Evolutionary conservation across 2,888 invertebrate species (phyloP), one percentile per base, ranked within the genome.

Genomic region (Pemphredon lugubris): DNA sequence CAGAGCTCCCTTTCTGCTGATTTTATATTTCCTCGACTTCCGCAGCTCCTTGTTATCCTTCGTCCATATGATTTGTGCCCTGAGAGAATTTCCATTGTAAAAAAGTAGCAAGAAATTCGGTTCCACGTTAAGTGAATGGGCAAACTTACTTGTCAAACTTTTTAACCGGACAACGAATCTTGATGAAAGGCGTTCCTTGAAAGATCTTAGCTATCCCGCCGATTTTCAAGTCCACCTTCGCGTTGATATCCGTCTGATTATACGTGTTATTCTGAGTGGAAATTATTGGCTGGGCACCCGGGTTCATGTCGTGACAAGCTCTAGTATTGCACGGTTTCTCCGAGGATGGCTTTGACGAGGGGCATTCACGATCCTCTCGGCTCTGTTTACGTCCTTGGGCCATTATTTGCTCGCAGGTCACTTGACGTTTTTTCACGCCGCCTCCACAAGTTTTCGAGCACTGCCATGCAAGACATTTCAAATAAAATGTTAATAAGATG

Each of bases 371-470:
- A 18, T 94, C 92, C 0, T 95, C 94, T 13, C 96, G 92, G 81
- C 95, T 95, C 60, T 96, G 95, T 80, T 95, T 94, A 87, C 96
- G 96, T n/a, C 97, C 97, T 86, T 97, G 96, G 0, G 97, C 96
- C 94, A 97, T 96, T 73, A 96, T 94, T 90, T 98, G 97, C 87
- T 97, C 96, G 90, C 99, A 99, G 48, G 91, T 89, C 39, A 95
- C 94, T 74, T 93, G 93, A 78, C 98, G 93, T 55, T 94, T 95
- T 89, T 98, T 97, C 55, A 95, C 91, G 0, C 98, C 98, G 11
- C 96, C 96, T 0, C 97, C 98, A 87, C 98, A 99, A n/a, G 96
- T 93, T 88, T 95, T 96, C 11, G 96, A 96, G 88, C 98, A 99
- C 90, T 96, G 87, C 16, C 60, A 11, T 55, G 7, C 26, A 2